phyloP scores from a whole-genome alignment of 2,113 vertebrate genomes.

The Rousettus leschenaultii region DNA sequence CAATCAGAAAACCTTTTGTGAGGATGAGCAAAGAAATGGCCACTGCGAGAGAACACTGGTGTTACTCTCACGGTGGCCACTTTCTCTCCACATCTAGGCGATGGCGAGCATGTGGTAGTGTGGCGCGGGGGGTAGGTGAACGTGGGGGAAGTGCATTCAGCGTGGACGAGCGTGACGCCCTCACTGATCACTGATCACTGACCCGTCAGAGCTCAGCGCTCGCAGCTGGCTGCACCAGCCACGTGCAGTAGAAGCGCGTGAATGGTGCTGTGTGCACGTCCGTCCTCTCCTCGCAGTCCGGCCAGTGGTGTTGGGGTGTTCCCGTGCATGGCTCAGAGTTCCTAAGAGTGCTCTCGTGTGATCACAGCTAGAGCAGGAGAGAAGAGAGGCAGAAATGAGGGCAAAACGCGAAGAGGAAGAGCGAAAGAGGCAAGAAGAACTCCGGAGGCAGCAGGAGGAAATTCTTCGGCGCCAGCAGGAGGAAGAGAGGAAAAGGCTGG shows the following conservation, averaged over 20 bases:
- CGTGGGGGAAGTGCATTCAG: neutral
- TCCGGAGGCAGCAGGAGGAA: constrained; percentile 90
- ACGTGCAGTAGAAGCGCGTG: neutral
- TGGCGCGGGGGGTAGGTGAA: neutral
- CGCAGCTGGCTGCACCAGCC: neutral
- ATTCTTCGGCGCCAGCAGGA: constrained; percentile 91
- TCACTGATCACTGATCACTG: neutral
- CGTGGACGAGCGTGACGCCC: neutral
- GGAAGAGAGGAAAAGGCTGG: constrained; percentile 93
- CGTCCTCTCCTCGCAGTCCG: neutral
- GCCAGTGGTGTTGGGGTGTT: neutral
- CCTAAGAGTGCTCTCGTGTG: constrained; percentile 22
- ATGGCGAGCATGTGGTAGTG: neutral
- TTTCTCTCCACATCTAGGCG: neutral
- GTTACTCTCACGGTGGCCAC: neutral
- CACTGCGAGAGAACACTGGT: neutral
- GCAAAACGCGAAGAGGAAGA: constrained; percentile 98
- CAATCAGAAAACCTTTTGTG: neutral
- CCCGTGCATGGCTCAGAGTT: neutral
- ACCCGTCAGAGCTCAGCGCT: neutral
- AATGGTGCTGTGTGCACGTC: neutral
- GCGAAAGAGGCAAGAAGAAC: constrained; percentile 89
- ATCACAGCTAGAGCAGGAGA: constrained; percentile 93
- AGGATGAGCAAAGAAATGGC: neutral
- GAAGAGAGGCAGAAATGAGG: constrained; percentile 93